Evolutionary conservation across 2,888 invertebrate genomes (phyloP), one percentile per base, ranked within the genome.

Genomic region (Phania funesta): DNA sequence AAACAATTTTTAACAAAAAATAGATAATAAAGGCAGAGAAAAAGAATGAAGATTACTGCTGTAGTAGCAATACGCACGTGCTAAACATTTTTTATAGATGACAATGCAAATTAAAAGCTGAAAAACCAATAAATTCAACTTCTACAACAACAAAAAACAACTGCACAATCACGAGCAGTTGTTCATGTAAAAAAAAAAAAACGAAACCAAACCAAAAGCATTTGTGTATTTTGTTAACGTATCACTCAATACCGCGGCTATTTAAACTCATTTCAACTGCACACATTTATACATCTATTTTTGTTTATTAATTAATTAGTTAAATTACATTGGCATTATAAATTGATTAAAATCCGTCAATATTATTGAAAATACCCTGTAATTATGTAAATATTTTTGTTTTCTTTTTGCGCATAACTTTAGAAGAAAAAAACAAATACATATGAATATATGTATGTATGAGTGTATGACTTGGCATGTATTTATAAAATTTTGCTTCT

Each of bases 321-420:
- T 18, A 46, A 56, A 64, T 64, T 46, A 44, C 54, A 38, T 38
- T 13, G 20, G 9, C 58, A 60, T 60, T 41, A 76, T 44, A 26
- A 71, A 71, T 76, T 80, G 58, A 71, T 65, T 70, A 75, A 65
- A 44, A 64, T 60, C 46, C 50, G 60, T 76, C 50, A 70, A 67
- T 58, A 67, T 76, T 52, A 71, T 73, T 67, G 38, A 48, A 24
- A 76, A 64, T 60, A 67, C n/a, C 71, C 22, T 13, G 52, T 29
- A 79, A 65, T 58, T 64, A 68, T 56, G 48, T 18, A 22, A 8
- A 29, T 13, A 9, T 16, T 16, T 41, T 18, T 22, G 9, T 24
- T 58, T 16, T 35, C 6, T 58, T n/a, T 24, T 58, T 48, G 3
- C 13, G 22, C 24, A 22, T 20, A 13, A 1, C 2, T 56, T 2